These are phyloP conservation scores for Danaus plexippus DNA, from an alignment of 1,140 invertebrate species.

Conservation along the genomic window DNA sequence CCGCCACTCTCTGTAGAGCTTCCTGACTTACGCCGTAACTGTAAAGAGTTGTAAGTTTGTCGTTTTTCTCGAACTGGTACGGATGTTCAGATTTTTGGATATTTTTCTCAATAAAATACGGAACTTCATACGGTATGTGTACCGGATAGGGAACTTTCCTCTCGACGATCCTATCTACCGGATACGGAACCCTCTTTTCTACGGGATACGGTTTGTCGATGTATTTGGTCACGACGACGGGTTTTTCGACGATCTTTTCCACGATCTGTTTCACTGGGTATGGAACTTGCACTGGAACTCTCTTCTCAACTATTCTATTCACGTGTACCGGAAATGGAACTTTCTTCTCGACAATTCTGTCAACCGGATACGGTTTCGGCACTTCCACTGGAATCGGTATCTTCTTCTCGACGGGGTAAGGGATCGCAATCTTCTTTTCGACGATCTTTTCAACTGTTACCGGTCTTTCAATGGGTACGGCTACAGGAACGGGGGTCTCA, in stretches of 20 bases:
- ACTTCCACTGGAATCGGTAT: constrained; percentile 57
- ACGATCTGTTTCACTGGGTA: constrained; percentile 71
- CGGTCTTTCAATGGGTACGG: constrained; percentile 66
- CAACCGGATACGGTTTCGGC: constrained; percentile 62
- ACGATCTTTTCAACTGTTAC: constrained; percentile 50
- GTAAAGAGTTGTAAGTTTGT: constrained; percentile 21
- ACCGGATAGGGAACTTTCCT: constrained; percentile 71
- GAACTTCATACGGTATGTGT: constrained; percentile 70
- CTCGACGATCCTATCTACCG: constrained; percentile 62
- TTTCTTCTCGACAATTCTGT: constrained; percentile 72
- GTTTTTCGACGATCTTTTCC: constrained; percentile 69
- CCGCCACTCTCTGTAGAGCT: constrained; percentile 21
- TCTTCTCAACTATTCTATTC: constrained; percentile 71
- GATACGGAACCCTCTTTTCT: constrained; percentile 65
- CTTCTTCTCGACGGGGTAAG: constrained; percentile 54
- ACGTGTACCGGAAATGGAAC: constrained; percentile 71
- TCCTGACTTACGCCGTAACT: constrained; percentile 22
- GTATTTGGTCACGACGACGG: constrained; percentile 67
- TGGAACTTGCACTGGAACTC: constrained; percentile 64
- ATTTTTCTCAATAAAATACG: constrained; percentile 69
- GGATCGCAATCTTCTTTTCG: constrained; percentile 51
- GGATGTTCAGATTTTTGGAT: constrained; percentile 57
- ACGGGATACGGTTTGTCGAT: constrained; percentile 69
- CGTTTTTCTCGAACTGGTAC: constrained; percentile 39
- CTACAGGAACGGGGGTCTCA: constrained; percentile 63